Evolutionary conservation across 2,888 invertebrate species (phyloP).

Genomic region (Oxyscelio sp.): DNA sequence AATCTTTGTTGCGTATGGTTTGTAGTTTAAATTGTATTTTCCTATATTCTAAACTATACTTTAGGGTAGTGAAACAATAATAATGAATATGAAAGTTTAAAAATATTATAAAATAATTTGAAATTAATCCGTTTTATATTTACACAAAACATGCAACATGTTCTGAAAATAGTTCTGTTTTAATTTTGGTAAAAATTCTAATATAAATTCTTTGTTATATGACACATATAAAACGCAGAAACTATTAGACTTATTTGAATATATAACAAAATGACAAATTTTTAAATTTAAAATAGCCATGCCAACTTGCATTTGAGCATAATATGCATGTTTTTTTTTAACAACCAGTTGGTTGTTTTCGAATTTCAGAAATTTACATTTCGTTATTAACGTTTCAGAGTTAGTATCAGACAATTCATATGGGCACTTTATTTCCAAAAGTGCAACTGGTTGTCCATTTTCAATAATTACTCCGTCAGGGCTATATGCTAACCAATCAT

Average conservation of each 20-base stretch:
- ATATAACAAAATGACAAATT: constrained; percentile 27
- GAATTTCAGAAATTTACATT: constrained; percentile 17
- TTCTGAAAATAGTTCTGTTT: too few relatives aligned
- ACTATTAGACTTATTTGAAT: constrained; percentile 10
- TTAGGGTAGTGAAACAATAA: too few relatives aligned
- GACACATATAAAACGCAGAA: too few relatives aligned
- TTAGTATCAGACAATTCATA: neutral
- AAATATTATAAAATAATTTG: too few relatives aligned
- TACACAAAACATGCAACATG: too few relatives aligned
- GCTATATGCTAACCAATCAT: constrained; percentile 34
- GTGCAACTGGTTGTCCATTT: constrained; percentile 12
- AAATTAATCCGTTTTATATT: too few relatives aligned
- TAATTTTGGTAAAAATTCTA: too few relatives aligned
- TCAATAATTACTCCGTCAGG: constrained; percentile 35
- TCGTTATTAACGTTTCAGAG: neutral
- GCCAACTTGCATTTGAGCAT: constrained; percentile 39
- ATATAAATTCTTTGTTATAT: too few relatives aligned
- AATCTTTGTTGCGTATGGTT: too few relatives aligned
- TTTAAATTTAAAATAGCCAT: constrained; percentile 43
- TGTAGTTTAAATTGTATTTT: too few relatives aligned
- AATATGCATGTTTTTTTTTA: constrained; percentile 45
- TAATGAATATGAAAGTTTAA: too few relatives aligned
- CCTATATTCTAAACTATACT: too few relatives aligned
- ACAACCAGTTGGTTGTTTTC: neutral
- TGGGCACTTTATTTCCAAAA: constrained; percentile 46